Base-by-base conservation (phyloP, 30 jellyfish, hydroid and myxozoan genomes). In the Rhopilema esculentum region DNA sequence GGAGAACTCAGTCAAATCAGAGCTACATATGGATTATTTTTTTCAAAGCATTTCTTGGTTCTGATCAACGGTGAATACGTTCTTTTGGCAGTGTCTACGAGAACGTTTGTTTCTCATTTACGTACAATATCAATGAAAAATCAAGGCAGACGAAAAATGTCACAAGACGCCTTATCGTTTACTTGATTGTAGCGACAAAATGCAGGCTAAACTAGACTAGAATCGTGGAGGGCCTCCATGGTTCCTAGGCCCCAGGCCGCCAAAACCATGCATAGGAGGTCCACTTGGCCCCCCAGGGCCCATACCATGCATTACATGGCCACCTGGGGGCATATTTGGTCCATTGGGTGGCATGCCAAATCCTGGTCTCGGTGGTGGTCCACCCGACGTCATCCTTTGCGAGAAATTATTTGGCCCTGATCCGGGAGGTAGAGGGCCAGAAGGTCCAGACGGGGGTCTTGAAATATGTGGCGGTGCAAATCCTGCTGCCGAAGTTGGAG, bases 381-480 rank as follows among this genome's bases (percentile, higher is more conserved):
- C 90, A 24, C 49, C 49, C 61, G 87, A 76, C 15, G 53, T 52
- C 76, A 76, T 51, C 49, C 81, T 65, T n/a, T 71, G 90, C 8
- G 81, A 80, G 25, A 26, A 80, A 16, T 65, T 79, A 49, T 40
- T 80, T 17, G 82, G 90, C 65, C 82, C 90, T 27, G 90, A 51
- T 31, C 84, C 84, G 31, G 87, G 28, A 12, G 87, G 65, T 1
- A 57, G 80, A 7, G 33, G 90, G 23, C 74, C 90, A 80, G 90
- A 80, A 0, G 90, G 90, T 66, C 90, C 90, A 30, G 90, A 57
- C 30, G 90, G 90, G 19, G 90, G 90, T 66, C 90, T 67, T 80
- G 90, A 80, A 20, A 80, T 80, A 24, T 80, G 90, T 6, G 90
- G 90, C 65, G 90, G 90, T n/a, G 90, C 79, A 57, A 80, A 80